These are phyloP conservation scores for Xanthorhoe designata DNA, from an alignment of 2,888 invertebrate genomes.

Conservation along the genomic window DNA sequence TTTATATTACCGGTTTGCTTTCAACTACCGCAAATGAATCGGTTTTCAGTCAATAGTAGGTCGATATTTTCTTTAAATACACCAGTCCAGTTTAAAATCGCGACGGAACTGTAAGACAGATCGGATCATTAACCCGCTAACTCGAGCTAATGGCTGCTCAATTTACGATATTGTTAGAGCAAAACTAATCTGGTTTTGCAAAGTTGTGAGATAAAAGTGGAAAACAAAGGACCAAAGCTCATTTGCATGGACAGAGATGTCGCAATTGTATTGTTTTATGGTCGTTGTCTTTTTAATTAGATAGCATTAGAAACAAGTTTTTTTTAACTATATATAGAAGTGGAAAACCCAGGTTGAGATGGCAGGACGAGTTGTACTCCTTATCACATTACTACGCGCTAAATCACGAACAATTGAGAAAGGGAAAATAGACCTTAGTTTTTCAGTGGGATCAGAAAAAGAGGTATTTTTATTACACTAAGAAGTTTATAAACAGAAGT, in stretches of 20 bases:
- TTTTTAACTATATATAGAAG: background rate
- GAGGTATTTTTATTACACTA: too few relatives aligned
- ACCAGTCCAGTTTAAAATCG: conserved; percentile 46
- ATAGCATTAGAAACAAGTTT: conserved; percentile 8
- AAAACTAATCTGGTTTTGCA: conserved; percentile 71
- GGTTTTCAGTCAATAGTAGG: background rate
- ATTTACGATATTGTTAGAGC: conserved; percentile 69
- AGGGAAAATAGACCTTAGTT: too few relatives aligned
- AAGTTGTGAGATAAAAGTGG: conserved; percentile 64
- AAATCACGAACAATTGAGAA: too few relatives aligned
- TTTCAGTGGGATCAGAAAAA: too few relatives aligned
- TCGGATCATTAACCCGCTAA: conserved; percentile 61
- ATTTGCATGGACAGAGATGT: conserved; percentile 65
- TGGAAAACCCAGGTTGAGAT: too few relatives aligned
- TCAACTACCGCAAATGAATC: background rate
- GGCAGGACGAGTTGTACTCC: too few relatives aligned
- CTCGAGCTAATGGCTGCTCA: conserved; percentile 58
- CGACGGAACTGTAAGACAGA: conserved; percentile 56
- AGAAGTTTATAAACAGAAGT: too few relatives aligned
- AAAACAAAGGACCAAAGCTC: conserved; percentile 63
- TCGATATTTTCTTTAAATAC: background rate
- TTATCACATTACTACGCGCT: too few relatives aligned
- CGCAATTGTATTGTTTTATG: conserved; percentile 58
- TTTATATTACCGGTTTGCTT: too few relatives aligned
- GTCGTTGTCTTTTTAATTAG: conserved; percentile 28